These are phyloP conservation scores for Clostera curtula DNA, from an alignment of 2,888 invertebrate species.

Conservation along the genomic window DNA sequence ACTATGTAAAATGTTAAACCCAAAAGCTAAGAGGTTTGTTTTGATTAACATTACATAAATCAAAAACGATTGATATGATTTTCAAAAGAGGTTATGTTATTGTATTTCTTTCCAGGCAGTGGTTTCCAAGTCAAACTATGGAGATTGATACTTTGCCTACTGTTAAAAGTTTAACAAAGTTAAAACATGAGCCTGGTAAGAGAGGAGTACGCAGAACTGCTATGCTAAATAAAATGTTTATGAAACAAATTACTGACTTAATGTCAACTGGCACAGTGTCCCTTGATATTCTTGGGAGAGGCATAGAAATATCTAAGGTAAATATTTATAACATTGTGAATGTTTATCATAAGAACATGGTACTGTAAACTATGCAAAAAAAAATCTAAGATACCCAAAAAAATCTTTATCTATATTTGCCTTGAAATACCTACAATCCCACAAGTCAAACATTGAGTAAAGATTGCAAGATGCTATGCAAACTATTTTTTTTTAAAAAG, in stretches of 20 bases:
- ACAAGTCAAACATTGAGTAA: too few relatives aligned
- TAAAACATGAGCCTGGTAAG: conserved; percentile 66
- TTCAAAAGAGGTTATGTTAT: conserved; percentile 9
- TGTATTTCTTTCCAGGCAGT: conserved; percentile 39
- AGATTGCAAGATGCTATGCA: too few relatives aligned
- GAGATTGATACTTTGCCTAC: conserved; percentile 40
- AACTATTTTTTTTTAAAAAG: too few relatives aligned
- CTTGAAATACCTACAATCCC: too few relatives aligned
- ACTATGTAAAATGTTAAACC: conserved; percentile 59
- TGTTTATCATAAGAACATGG: neutral
- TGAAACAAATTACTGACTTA: conserved; percentile 85
- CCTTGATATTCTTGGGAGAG: conserved; percentile 75
- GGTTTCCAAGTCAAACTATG: conserved; percentile 35
- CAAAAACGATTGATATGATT: conserved; percentile 5
- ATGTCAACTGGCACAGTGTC: conserved; percentile 82
- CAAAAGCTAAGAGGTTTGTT: conserved; percentile 44
- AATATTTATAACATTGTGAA: conserved; percentile 2
- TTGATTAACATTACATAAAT: neutral
- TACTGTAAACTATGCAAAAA: too few relatives aligned
- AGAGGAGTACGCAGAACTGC: conserved; percentile 74
- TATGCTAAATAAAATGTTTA: conserved; percentile 86
- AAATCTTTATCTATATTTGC: too few relatives aligned
- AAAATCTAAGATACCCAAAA: too few relatives aligned
- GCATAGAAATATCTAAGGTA: conserved; percentile 83
- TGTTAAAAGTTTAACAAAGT: conserved; percentile 55